phyloP scores from a whole-genome alignment of 2,113 vertebrate species.

The Gasterosteus nipponicus region DNA sequence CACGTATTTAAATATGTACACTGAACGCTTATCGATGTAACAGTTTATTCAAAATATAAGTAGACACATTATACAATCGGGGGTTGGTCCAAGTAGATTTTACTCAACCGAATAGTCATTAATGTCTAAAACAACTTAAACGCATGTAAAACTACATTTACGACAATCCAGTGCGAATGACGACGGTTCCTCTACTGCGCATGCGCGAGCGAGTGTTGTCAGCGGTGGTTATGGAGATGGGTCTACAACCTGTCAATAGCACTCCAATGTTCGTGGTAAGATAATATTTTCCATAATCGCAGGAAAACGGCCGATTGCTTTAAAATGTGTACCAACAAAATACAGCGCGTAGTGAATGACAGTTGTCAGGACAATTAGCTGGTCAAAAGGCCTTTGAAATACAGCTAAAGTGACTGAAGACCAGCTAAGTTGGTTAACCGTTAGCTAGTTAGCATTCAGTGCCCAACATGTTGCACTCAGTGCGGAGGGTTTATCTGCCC shows the following conservation, averaged over 20 bases:
- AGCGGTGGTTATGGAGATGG: slow-evolving; percentile 84
- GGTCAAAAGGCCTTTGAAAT: not conserved
- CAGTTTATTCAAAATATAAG: not conserved
- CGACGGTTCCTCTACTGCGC: slow-evolving; percentile 35
- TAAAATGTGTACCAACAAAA: not conserved
- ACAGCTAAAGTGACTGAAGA: slow-evolving; percentile 1
- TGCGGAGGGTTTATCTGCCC: not conserved
- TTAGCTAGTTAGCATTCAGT: slow-evolving; percentile 45
- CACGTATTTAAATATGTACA: not conserved
- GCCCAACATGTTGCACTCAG: slow-evolving; percentile 3
- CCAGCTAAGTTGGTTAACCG: slow-evolving; percentile 26
- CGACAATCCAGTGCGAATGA: slow-evolving; percentile 51
- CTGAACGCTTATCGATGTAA: not conserved
- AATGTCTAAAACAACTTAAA: not conserved
- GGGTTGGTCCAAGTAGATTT: rapidly evolving
- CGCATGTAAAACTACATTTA: slow-evolving; percentile 44
- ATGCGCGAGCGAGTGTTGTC: slow-evolving; percentile 74
- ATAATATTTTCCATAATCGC: not conserved
- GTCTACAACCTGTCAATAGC: slow-evolving; percentile 45
- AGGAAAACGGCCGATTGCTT: not conserved
- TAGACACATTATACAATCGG: not conserved
- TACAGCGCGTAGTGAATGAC: rapidly evolving
- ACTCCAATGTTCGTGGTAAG: slow-evolving; percentile 68
- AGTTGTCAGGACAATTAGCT: not conserved
- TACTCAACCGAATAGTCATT: not conserved